Conservation (phyloP, 35 echinoderm and acorn worm species). For the Strongylocentrotus purpuratus region DNA sequence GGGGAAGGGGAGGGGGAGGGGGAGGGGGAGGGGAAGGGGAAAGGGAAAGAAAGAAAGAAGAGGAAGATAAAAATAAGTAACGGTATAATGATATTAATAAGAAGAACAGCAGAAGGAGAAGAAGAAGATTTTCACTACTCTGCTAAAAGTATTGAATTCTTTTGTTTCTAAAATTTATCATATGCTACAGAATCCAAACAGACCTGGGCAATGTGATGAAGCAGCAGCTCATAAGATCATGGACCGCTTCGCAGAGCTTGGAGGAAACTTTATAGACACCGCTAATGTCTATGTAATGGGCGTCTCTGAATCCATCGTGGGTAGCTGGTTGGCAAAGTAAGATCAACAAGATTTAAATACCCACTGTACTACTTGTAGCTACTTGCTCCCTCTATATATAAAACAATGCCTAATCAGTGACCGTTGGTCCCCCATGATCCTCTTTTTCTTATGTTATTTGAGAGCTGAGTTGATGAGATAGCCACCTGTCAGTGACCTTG, state of each 20-base stretch:
- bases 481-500: no score
- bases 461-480: no score
- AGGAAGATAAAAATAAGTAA: not conserved
- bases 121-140: no score
- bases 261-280: constrained; percentile 82
- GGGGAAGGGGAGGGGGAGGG: not conserved
- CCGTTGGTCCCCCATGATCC: no score
- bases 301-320: constrained; percentile 54
- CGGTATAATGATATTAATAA: no score
- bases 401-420: no score
- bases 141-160: not conserved
- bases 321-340: constrained; percentile 73
- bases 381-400: no score
- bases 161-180: not conserved
- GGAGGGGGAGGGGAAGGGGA: not conserved
- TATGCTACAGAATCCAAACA: not conserved
- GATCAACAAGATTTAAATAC: not conserved
- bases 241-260: constrained; percentile 67
- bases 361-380: no score
- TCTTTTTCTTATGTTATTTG: no score
- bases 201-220: constrained; percentile 68
- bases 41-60: not conserved
- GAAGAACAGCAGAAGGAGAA: no score
- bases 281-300: constrained; percentile 65
- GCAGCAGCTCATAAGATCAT: constrained; percentile 58